Base-by-base conservation (phyloP, 2,888 invertebrate species). In the Electrophaes corylata region DNA sequence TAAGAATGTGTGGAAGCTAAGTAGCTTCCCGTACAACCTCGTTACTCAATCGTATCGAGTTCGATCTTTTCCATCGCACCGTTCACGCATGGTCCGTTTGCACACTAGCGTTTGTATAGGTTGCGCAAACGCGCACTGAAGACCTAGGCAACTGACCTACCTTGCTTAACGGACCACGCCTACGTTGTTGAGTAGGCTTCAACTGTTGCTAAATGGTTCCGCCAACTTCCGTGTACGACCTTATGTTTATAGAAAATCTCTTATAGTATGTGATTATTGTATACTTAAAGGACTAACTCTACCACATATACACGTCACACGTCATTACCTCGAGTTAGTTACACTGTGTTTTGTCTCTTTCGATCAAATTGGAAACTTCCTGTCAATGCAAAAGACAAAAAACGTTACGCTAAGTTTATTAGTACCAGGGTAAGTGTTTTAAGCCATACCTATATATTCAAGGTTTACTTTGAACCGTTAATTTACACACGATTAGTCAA, bases 111-210 rank as follows among this genome's bases (percentile, higher is more conserved):
- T 6, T 35, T 4, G 10, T 20, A 19, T 39, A 16, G 4, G 12
- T 57, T 41, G 41, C 29, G 47, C 16, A 57, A 47, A 46, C 41
- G 43, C 40, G 2, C 12, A 23, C 20, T 19, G 26, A 57, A 47
- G 57, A 46, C 41, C 46, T 47, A 47, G 47, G 26, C 51, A 63
- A 61, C 26, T 10, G 10, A 10, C 62, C 64, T 57, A 61, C 18
- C 58, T 23, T 43, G 43, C 58, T 47, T 45, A 60, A 62, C 49
- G 49, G 5, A 40, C 47, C 41, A 53, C 46, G 41, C 49, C 43
- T 14, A 57, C 57, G 41, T 19, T 29, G 23, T 43, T 16, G 47
- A 47, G 57, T 52, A 48, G 48, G 44, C 43, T 53, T 48, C 18
- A 26, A 37, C 10, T 37, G 47, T 54, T 57, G 57, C 54, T 35